Base-by-base conservation (phyloP, 2,888 invertebrate species). In the Drosophila niveifrons region DNA sequence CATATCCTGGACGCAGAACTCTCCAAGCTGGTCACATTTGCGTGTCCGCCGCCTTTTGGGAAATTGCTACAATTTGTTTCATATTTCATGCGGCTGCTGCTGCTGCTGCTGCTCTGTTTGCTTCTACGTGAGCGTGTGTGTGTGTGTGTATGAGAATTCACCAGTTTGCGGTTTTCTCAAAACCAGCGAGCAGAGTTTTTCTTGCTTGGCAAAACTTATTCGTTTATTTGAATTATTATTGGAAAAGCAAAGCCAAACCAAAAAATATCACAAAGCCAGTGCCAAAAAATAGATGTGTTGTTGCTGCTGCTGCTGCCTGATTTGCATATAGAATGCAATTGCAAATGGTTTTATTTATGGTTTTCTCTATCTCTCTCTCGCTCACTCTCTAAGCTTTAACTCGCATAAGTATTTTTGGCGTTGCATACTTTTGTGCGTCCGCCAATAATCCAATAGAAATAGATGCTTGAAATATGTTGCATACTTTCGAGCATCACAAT, bases 21-120 rank as follows among this genome's bases (percentile, higher is more conserved):
- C 61, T 41, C 18, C 41, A 46, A 36, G 46, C 46, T 34, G 80
- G 83, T 85, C 88, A 73, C 83, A 83, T 83, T 85, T 83, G 83
- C 80, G 74, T 80, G 82, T 77, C 66, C 62, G 75, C 62, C 46
- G 82, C 66, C 85, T 75, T 73, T 66, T 67, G 78, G 80, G 72
- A 83, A 88, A 83, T 88, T 80, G 83, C 86, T 67, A 75, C 88
- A 85, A 88, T 88, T 85, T 80, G 85, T 88, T 83, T 82, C 83
- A 88, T 88, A 85, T 88, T 88, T 83, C 80, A 82, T 87, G 66
- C 61, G 80, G 80, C 69, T 74, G 58, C 61, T 57, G 52, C 51
- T 55, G 57, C n/a, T 55, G 23, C 41, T 41, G 23, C 28, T 17
- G 53, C 43, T 18, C 18, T 39, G 31, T 11, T 9, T 31, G 31